Evolutionary conservation across 1,140 invertebrate genomes (phyloP).

Genomic region (Leguminivora glycinivorella): DNA sequence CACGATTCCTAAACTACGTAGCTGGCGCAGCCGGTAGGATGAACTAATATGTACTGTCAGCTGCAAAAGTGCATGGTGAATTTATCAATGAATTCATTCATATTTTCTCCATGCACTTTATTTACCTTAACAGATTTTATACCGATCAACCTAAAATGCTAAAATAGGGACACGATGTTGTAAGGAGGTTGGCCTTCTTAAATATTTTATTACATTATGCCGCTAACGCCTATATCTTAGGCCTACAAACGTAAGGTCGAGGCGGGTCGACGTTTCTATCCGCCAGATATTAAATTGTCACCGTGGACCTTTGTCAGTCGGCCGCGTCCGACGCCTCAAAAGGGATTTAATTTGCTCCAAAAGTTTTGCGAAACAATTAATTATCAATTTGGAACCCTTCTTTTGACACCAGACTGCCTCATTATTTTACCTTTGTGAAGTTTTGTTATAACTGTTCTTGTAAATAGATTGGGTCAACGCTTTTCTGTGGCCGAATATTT

Average conservation of each 20-base stretch:
- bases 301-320: conserved; percentile 61
- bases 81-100: too few relatives aligned
- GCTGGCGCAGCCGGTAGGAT: too few relatives aligned
- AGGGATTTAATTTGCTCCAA: conserved; percentile 72
- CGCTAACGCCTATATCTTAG: background rate
- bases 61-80: too few relatives aligned
- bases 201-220: background rate
- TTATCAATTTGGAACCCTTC: conserved; percentile 68
- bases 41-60: too few relatives aligned
- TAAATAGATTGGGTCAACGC: background rate
- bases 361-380: conserved; percentile 74
- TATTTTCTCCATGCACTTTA: too few relatives aligned
- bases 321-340: conserved; percentile 51
- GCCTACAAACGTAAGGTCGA: background rate
- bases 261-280: conserved; percentile 51
- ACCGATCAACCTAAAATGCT: too few relatives aligned
- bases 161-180: too few relatives aligned
- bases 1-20: too few relatives aligned
- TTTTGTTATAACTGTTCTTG: conserved; percentile 13
- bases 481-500: background rate
- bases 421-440: conserved; percentile 34
- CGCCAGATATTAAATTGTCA: conserved; percentile 75
- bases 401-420: conserved; percentile 60
- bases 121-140: too few relatives aligned
- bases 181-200: too few relatives aligned